Conservation (phyloP, 1,140 invertebrate species). For the Neodiprion fabricii region DNA sequence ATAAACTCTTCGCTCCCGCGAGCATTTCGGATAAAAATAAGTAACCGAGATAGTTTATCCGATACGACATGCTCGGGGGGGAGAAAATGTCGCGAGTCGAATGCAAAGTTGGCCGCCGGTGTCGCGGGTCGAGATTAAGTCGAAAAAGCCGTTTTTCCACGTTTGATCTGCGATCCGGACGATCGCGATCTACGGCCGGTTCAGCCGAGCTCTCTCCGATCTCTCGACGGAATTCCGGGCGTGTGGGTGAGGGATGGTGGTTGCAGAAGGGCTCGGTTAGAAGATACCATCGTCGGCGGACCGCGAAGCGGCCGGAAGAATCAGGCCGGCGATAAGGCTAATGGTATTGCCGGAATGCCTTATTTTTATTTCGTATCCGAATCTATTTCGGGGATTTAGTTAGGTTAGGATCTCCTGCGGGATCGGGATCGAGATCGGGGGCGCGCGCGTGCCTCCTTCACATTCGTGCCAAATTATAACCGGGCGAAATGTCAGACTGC, state of each 20-base stretch:
- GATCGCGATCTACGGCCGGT: too few relatives aligned
- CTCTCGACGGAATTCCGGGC: too few relatives aligned
- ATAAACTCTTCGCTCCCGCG: too few relatives aligned
- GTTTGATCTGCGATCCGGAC: too few relatives aligned
- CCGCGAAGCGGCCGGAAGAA: slow-evolving; percentile 20
- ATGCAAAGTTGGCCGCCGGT: slow-evolving; percentile 36
- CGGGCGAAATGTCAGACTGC: too few relatives aligned
- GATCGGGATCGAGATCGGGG: neutral
- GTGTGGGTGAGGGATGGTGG: neutral
- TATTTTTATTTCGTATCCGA: slow-evolving; percentile 17
- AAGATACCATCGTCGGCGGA: slow-evolving; percentile 3
- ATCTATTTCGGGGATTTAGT: neutral
- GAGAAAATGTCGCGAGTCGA: slow-evolving; percentile 31
- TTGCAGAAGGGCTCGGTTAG: too few relatives aligned
- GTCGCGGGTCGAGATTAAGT: too few relatives aligned
- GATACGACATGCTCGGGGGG: too few relatives aligned
- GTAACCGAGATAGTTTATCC: too few relatives aligned
- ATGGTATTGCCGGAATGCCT: slow-evolving; percentile 34
- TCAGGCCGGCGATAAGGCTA: slow-evolving; percentile 36
- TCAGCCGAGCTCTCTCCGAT: too few relatives aligned
- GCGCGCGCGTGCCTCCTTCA: neutral
- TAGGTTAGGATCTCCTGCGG: neutral
- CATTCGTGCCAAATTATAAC: neutral
- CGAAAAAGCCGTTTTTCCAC: too few relatives aligned
- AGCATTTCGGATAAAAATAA: too few relatives aligned